Percentiles rank a stretch among this genome's conserved stretches.
These are phyloP conservation scores for Polietes domitor DNA, from an alignment of 2,888 invertebrate genomes.

Conservation along the genomic window DNA sequence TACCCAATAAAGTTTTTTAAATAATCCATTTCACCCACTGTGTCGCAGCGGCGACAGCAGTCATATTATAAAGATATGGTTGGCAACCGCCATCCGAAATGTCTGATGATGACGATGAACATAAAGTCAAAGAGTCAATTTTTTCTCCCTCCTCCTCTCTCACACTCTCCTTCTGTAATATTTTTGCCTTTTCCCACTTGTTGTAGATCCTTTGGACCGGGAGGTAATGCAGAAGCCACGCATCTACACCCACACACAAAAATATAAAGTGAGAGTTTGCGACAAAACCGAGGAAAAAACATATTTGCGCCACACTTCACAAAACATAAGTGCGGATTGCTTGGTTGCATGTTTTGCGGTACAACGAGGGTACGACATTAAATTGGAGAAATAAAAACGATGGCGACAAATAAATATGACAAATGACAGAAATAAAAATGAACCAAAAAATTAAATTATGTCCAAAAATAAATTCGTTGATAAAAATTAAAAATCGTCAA, in stretches of 20 bases:
- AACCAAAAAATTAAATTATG: too few relatives aligned
- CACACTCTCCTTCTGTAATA: background rate
- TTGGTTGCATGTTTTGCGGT: conserved; percentile 50
- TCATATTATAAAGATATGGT: conserved; percentile 51
- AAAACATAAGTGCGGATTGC: conserved; percentile 46
- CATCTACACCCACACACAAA: background rate
- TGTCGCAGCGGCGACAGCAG: too few relatives aligned
- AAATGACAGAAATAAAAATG: too few relatives aligned
- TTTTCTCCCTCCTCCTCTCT: background rate
- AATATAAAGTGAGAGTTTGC: conserved; percentile 2
- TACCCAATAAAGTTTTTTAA: too few relatives aligned
- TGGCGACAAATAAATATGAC: too few relatives aligned
- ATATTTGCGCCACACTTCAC: conserved; percentile 55
- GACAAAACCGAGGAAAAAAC: conserved; percentile 38
- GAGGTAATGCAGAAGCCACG: background rate
- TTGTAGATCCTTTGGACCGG: conserved; percentile 44
- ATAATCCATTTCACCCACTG: too few relatives aligned
- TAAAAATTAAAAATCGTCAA: too few relatives aligned
- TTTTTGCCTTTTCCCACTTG: conserved; percentile 61
- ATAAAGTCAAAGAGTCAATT: conserved; percentile 65
- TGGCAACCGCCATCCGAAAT: conserved; percentile 57
- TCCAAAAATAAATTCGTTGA: too few relatives aligned
- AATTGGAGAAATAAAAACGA: too few relatives aligned
- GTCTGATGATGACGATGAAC: conserved; percentile 66
- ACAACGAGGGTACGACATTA: background rate